Evolutionary conservation across 2,888 invertebrate genomes (phyloP), one percentile per base, ranked within the genome.

Genomic region (Furcula furcula): DNA sequence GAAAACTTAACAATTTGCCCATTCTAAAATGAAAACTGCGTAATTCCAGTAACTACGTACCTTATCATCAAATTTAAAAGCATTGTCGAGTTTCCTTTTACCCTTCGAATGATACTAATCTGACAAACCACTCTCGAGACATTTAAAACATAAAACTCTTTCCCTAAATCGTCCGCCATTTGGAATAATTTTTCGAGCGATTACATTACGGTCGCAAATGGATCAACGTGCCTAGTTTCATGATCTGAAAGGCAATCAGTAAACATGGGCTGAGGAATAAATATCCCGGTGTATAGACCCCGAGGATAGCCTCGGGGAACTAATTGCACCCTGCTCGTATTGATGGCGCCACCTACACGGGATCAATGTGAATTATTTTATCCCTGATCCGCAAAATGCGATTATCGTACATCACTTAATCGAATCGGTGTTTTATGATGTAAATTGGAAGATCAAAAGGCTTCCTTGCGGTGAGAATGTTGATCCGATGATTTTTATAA

Each of bases 321-420:
- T 87, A 87, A 87, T 87, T 82, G 85, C 83, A 68, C 74, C 78
- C 82, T 77, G 72, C 58, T 76, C 53, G 68, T 85, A 87, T 86
- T 86, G 81, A 87, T 87, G 82, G 80, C 72, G 53, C 76, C 70
- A 75, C 73, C 67, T 58, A 63, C 58, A 55, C 54, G 61, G 76
- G 76, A 81, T 84, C 79, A 78, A 73, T 79, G 76, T 81, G 81
- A 81, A 84, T 83, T 84, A 80, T 78, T n/a, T 74, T 69, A 61
- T 58, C 62, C 58, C 57, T 60, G 59, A 68, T 72, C 76, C 75
- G 61, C 73, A 73, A 63, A 67, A 72, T 55, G 53, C 65, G 63
- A 78, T 80, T 75, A 81, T 58, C 70, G 63, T 75, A 58, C 49
- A 73, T 75, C 72, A 74, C 70, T 64, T 22, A 36, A n/a, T 14